Evolutionary conservation across 1,140 invertebrate species (phyloP), one percentile per base, ranked within the genome.

Genomic region (Ooceraea biroi): DNA sequence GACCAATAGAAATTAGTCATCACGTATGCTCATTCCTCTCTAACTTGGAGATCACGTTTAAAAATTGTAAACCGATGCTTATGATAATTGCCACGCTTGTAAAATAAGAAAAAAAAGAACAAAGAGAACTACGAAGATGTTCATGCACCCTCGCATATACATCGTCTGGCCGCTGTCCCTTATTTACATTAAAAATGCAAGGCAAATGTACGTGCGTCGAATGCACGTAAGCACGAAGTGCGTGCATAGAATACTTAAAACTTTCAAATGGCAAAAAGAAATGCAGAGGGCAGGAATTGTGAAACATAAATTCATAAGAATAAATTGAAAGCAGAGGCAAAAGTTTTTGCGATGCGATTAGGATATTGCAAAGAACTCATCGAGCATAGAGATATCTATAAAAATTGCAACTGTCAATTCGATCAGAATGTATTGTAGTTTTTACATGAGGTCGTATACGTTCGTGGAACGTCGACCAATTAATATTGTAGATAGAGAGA

Each of bases 171-270:
- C 17, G 8, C 25, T 14, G 11, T 46, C 41, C n/a, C 12, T 80
- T 22, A 48, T 72, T 71, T 80, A 2, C 17, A 36, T 80, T 69
- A 73, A 85, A 73, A 60, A 85, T 86, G 22, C 72, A 85, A 10
- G 65, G 1, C 7, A 11, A 48, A 12, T 17, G 12, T 76, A 63
- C 36, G 69, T 66, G 60, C 17, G 22, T 1, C 11, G 36, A 41
- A 55, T 52, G 27, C 63, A 69, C n/a, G 57, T 25, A 55, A 48
- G 8, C 17, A 36, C 14, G 1, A 52, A 44, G 25, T 84, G 22
- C n/a, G 12, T 77, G 46, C 60, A 60, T 30, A 10, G 46, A 60
- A 58, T 69, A 11, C 25, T 52, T 66, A 71, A 19, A 27, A 36
- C 36, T 14, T 11, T 25, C 30, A 19, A 65, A 22, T n/a, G 27